These are phyloP conservation scores for Nothobranchius kuhntae DNA, from an alignment of 2,113 vertebrate species.

Conservation along the genomic window DNA sequence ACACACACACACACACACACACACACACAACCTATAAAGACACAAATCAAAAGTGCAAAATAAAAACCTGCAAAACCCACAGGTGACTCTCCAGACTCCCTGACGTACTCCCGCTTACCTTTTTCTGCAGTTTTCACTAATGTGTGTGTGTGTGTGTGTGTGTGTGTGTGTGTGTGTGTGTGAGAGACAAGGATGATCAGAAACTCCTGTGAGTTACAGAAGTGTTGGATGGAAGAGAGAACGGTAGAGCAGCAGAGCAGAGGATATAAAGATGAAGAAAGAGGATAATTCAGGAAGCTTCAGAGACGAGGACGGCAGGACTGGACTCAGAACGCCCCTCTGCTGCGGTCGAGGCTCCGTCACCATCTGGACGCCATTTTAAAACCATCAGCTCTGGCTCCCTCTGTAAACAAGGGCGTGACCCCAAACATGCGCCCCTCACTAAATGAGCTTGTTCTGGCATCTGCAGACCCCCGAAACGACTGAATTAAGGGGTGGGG, in stretches of 20 bases:
- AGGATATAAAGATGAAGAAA: conserved; percentile 41
- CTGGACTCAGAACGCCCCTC: conserved; percentile 61
- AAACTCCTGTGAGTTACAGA: too few relatives aligned
- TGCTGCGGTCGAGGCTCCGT: conserved; percentile 73
- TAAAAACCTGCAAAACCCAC: conserved; percentile 3
- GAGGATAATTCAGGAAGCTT: conserved; percentile 49
- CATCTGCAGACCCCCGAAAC: conserved; percentile 72
- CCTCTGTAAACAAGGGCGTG: conserved; percentile 75
- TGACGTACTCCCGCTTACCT: conserved; percentile 1
- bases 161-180: conserved; percentile 33
- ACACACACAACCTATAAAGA: neutral
- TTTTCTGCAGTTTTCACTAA: conserved; percentile 11
- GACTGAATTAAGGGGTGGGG: conserved; percentile 54
- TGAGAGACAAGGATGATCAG: neutral
- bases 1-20: too few relatives aligned
- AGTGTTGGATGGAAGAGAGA: conserved; percentile 21
- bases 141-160: conserved; percentile 30
- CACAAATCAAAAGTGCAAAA: conserved; percentile 44
- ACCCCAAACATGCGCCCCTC: conserved; percentile 73
- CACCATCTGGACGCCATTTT: conserved; percentile 81
- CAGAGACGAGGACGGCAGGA: conserved; percentile 68
- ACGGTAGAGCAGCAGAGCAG: conserved; percentile 38
- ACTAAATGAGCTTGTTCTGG: conserved; percentile 70
- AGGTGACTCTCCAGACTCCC: conserved; percentile 11
- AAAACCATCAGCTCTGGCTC: conserved; percentile 78